Base-by-base conservation (phyloP, 2,888 invertebrate genomes). In the Tuberolachnus salignus region DNA sequence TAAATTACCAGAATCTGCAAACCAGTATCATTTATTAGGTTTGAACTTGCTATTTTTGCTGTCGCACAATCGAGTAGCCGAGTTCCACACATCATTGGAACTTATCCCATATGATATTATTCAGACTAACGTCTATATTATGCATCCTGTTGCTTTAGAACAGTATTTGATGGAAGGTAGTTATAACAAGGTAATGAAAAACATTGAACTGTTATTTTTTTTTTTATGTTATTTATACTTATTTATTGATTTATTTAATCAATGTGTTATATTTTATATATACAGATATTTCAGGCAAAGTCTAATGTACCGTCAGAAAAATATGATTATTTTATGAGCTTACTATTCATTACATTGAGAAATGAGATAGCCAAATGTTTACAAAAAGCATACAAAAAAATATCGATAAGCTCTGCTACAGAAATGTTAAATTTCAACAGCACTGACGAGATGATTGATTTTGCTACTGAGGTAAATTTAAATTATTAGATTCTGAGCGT, bases 151-250 rank as follows among this genome's bases (percentile, higher is more conserved):
- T 14, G 94, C 95, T 11, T 89, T 99, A 84, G 99, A 99, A 84
- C 99, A 99, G 86, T 98, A 97, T 86, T 89, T 99, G 75, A 99
- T 99, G 98, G 99, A 99, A 86, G 99, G 99, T 67, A 95, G 97
- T 83, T 99, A 99, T 85, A 98, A 99, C 85, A 99, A 99, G 87
- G 92, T 92, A 84, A 81, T 49, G 67, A 1, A 14, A 34, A 3
- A 34, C 6, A 34, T 34, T 34, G 34, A 34, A 34, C 34, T 34
- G 34, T 34, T 34, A 3, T 4, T 34, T 34, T 34, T 34, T 34
- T 34, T 34, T 34, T 34, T 34, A 4, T 34, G n/a, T n/a, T n/a
- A n/a, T n/a, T n/a, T n/a, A n/a, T n/a, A n/a, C n/a, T n/a, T 55
- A 55, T 55, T 53, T 34, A 6, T 53, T 21, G 3, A n/a, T n/a